Base-by-base conservation (phyloP, 2,888 invertebrate genomes). In the Sarcophaga variegata region DNA sequence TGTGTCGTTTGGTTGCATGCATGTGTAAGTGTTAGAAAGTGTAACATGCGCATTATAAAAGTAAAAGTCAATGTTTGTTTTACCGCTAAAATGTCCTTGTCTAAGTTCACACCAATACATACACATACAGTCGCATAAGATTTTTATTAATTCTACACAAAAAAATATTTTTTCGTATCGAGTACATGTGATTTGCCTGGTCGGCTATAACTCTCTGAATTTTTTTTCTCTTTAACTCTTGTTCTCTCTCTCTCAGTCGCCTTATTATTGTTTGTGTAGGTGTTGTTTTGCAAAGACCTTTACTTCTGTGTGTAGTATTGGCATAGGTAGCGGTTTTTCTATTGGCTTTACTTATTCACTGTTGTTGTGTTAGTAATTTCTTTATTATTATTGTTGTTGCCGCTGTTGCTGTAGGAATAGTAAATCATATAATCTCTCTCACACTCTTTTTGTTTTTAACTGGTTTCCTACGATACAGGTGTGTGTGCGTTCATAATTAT, bases 41-140 rank as follows among this genome's bases (percentile, higher is more conserved):
- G 64, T 62, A 66, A 71, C 87, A 84, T 87, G 87, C 87, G 87
- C 87, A 79, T 11, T 72, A n/a, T 6, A 62, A 54, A 8, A n/a
- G 14, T 12, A 20, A 12, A 71, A 63, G 63, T 54, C 75, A 75
- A 70, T 85, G 12, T 81, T 76, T 76, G 76, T 83, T 79, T 84
- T 85, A 80, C 89, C 88, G 88, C 89, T 88, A 82, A 76, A 88
- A 83, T 88, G 88, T 84, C 89, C 89, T 89, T 89, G 88, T 74
- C 27, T 83, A 78, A 87, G 88, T 85, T 88, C 88, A 89, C 86
- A 79, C 37, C 37, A 67, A 84, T 81, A 88, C 84, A 87, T 62
- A 45, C 2, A 12, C 12, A 45, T 4, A 12, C n/a, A 63, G 14
- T 64, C 67, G 67, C 63, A 63, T 79, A 79, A 80, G 27, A 37